A percentile compares a stretch with the other conserved stretches of the same genome.
Conservation (phyloP, 1,140 invertebrate genomes). For the Zophobas morio region DNA sequence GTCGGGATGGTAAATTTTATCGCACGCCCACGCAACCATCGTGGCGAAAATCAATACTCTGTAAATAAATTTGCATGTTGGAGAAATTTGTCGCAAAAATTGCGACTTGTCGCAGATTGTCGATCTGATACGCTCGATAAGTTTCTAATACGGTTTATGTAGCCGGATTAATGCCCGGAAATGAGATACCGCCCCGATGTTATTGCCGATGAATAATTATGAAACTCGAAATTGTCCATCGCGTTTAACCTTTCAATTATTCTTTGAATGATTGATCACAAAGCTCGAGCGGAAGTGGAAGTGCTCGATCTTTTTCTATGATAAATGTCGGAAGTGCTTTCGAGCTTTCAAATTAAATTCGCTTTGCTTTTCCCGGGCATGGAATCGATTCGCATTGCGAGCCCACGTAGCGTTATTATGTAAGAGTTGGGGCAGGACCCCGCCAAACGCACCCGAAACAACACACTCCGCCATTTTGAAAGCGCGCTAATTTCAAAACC, state of each 20-base stretch:
- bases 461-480: too few species aligned
- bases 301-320: conserved; percentile 37
- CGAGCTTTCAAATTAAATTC: conserved; percentile 40
- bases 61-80: conserved; percentile 34
- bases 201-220: conserved; percentile 1
- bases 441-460: not conserved
- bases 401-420: conserved; percentile 32
- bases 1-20: conserved; percentile 26
- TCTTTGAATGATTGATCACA: conserved; percentile 38
- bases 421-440: conserved; percentile 36
- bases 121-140: too few species aligned
- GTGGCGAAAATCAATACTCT: conserved; percentile 40
- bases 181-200: not conserved
- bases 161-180: not conserved
- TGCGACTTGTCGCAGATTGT: not conserved
- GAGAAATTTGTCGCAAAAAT: conserved; percentile 10
- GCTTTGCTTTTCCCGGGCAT: conserved; percentile 37
- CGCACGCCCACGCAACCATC: conserved; percentile 31
- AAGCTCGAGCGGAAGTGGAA: conserved; percentile 29
- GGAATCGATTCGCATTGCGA: conserved; percentile 32
- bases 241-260: conserved; percentile 31
- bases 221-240: conserved; percentile 1
- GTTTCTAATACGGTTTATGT: not conserved
- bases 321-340: conserved; percentile 41
- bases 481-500: too few species aligned